Base-by-base conservation (phyloP, 1,140 invertebrate species). In the Drosophila pandora region DNA sequence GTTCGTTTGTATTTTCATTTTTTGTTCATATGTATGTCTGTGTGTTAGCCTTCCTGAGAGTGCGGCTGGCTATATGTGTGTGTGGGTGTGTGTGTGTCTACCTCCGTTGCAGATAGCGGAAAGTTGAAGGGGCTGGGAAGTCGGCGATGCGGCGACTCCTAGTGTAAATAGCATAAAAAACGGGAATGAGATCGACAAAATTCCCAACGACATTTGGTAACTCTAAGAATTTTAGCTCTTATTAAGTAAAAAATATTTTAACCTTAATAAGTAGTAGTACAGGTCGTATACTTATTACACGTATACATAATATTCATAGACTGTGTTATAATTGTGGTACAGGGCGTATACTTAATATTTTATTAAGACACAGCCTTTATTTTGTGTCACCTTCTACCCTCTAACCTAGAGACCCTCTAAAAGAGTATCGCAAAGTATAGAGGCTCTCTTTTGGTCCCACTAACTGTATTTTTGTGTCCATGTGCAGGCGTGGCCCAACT, bases 161-260 rank as follows among this genome's bases (percentile, higher is more conserved):
- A 68, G 63, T 32, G 65, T 69, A 69, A 69, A 69, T 73, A 67
- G 74, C 74, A 87, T 75, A 87, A 81, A 75, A 75, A 73, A 73
- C 48, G 30, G 6, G 25, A 68, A 32, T 17, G 23, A 37, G 50
- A 55, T 32, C 0, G n/a, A 21, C 3, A 6, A 2, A 4, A 21
- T 2, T 4, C 2, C 4, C 8, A 2, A 8, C 25, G 65, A 68
- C 32, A 2, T 2, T 21, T 0, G 4, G 2, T 34, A 12, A 0
- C 25, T 32, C 52, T 49, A 21, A 2, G 3, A 1, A 17, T 21
- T 21, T 17, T 17, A 21, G 1, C 0, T 43, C 2, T 13, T 10
- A 39, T 13, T n/a, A 39, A n/a, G 2, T 9, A 37, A 39, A 39
- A 39, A 39, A 3, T 3, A 39, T 39, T 39, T 4, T n/a, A 39